Conservation (phyloP, 2,113 vertebrate species). For the Osmerus mordax region DNA sequence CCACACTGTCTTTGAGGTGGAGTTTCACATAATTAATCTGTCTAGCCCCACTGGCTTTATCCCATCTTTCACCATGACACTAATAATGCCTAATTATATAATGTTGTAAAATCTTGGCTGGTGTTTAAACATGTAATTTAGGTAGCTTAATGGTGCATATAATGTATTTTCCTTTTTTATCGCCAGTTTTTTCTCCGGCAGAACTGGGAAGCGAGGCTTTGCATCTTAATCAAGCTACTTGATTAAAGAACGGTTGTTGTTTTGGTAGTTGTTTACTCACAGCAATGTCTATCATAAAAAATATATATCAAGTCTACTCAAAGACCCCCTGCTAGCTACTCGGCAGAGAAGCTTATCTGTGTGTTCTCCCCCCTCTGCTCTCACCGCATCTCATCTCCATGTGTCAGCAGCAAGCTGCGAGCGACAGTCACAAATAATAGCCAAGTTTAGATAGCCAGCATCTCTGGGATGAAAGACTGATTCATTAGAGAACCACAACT, state of each 20-base stretch:
- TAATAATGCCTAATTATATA: conserved; percentile 61
- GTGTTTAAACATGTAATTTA: conserved; percentile 63
- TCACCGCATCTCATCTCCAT: conserved; percentile 43
- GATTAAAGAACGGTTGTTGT: conserved; percentile 50
- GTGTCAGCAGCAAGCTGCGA: conserved; percentile 53
- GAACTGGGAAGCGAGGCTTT: conserved; percentile 47
- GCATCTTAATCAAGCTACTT: conserved; percentile 64
- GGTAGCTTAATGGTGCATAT: conserved; percentile 53
- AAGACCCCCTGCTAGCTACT: conserved; percentile 64
- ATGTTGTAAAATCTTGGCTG: conserved; percentile 49
- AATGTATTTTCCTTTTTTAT: conserved; percentile 56
- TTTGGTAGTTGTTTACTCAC: conserved; percentile 62
- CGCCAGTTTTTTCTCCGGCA: conserved; percentile 34
- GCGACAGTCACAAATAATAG: conserved; percentile 37
- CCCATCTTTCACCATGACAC: conserved; percentile 55
- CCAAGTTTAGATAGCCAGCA: conserved; percentile 17
- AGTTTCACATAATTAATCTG: conserved; percentile 54
- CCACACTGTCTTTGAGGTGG: conserved; percentile 34
- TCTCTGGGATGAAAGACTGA: conserved; percentile 53
- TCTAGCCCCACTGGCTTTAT: conserved; percentile 39
- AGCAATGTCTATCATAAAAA: conserved; percentile 47
- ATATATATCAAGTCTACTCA: conserved; percentile 49
- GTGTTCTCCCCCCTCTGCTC: conserved; percentile 42
- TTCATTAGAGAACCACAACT: conserved; percentile 56
- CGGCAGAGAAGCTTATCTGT: conserved; percentile 58